These are phyloP conservation scores for Ptychadena robeensis DNA, from an alignment of 2,797 vertebrate genomes.

Conservation along the genomic window DNA sequence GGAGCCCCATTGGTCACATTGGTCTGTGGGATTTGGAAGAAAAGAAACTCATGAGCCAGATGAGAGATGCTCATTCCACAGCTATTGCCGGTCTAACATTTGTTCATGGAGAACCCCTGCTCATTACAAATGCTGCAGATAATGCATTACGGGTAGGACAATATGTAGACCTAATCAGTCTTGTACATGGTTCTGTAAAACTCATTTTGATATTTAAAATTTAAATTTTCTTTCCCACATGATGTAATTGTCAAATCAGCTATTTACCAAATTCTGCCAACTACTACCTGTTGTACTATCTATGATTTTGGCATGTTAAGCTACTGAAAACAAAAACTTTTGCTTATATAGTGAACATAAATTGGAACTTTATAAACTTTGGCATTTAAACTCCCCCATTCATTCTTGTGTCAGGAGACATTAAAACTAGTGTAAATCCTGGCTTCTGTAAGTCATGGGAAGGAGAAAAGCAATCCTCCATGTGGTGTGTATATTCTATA, in stretches of 20 bases:
- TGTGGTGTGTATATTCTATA: no score
- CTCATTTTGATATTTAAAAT: background rate
- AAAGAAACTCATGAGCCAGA: conserved; percentile 86
- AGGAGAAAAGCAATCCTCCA: no score
- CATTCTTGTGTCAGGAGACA: no score
- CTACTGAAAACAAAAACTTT: no score
- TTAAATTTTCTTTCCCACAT: background rate
- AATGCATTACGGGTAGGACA: conserved; percentile 85
- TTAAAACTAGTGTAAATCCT: no score
- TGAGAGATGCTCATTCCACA: conserved; percentile 86
- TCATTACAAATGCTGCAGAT: conserved; percentile 91
- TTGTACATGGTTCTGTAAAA: background rate
- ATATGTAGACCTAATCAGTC: background rate
- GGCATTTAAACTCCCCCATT: no score
- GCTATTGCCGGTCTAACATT: conserved; percentile 88
- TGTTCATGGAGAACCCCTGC: conserved; percentile 87
- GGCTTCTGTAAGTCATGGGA: no score
- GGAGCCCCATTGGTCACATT: conserved; percentile 91
- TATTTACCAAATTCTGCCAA: no score
- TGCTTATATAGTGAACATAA: background rate
- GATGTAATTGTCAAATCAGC: background rate
- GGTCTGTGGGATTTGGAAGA: conserved; percentile 93
- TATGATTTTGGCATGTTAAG: no score
- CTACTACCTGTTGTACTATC: no score
- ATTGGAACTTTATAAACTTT: no score